These are phyloP conservation scores for Leptura quadrifasciata DNA, from an alignment of 2,888 invertebrate species.

Conservation along the genomic window DNA sequence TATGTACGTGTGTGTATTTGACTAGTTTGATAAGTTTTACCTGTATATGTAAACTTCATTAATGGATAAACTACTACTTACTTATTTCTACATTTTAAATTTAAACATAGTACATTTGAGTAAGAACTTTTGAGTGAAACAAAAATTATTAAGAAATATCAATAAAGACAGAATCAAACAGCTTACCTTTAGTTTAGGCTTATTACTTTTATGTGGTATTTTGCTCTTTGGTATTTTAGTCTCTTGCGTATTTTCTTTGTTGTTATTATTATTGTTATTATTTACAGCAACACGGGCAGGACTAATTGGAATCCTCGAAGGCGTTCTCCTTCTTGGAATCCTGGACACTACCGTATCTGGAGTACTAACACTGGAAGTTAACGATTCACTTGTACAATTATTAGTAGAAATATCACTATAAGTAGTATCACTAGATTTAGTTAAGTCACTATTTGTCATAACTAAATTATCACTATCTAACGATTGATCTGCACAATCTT, in stretches of 20 bases:
- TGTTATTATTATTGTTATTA: slow-evolving; percentile 60
- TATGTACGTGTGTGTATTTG: too few species aligned
- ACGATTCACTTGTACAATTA: slow-evolving; percentile 80
- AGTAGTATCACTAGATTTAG: slow-evolving; percentile 67
- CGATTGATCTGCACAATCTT: slow-evolving; percentile 46
- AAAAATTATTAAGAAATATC: too few species aligned
- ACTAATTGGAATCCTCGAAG: slow-evolving; percentile 68
- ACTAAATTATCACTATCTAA: slow-evolving; percentile 54
- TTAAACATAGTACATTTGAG: too few species aligned
- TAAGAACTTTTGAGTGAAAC: too few species aligned
- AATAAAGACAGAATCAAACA: neutral
- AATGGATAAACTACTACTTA: too few species aligned
- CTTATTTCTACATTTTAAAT: too few species aligned
- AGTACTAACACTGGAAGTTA: slow-evolving; percentile 82
- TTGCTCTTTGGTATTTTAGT: slow-evolving; percentile 76
- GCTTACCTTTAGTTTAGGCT: slow-evolving; percentile 72
- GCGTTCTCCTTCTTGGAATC: slow-evolving; percentile 73
- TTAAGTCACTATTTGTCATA: slow-evolving; percentile 63
- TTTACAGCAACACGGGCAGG: slow-evolving; percentile 63
- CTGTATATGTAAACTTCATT: too few species aligned
- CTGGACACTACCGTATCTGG: slow-evolving; percentile 82
- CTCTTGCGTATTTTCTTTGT: slow-evolving; percentile 65
- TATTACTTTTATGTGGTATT: slow-evolving; percentile 74
- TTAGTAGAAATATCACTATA: slow-evolving; percentile 67
- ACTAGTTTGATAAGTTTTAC: too few species aligned